Evolutionary conservation across 2,888 invertebrate genomes (phyloP).

Genomic region (Apoda limacodes): DNA sequence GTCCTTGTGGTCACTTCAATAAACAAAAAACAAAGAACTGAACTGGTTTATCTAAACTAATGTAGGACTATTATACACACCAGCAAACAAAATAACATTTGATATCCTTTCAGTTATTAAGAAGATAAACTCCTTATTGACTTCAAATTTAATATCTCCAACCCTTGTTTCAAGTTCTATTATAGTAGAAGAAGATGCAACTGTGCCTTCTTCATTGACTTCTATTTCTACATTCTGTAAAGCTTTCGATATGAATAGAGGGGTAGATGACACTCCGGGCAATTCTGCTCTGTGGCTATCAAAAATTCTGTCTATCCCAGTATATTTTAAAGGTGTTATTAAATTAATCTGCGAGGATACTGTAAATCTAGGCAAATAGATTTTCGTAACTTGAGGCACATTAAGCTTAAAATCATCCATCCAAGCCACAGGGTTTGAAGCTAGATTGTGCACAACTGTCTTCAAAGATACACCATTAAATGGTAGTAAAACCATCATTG

Average conservation of each 20-base stretch:
- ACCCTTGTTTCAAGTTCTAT: constrained; percentile 55
- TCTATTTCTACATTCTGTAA: constrained; percentile 79
- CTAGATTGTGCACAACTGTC: constrained; percentile 61
- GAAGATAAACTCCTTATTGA: constrained; percentile 76
- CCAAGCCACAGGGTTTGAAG: constrained; percentile 55
- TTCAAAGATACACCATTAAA: constrained; percentile 63
- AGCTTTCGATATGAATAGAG: constrained; percentile 69
- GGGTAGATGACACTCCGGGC: constrained; percentile 67
- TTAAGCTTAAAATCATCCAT: constrained; percentile 60
- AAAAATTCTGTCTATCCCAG: constrained; percentile 77
- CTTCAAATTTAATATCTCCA: constrained; percentile 66
- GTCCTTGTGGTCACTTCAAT: no score
- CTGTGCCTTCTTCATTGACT: constrained; percentile 80
- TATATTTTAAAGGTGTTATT: constrained; percentile 56
- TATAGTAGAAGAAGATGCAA: constrained; percentile 73
- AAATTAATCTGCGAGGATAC: constrained; percentile 52
- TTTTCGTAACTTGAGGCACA: constrained; percentile 61
- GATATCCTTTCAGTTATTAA: constrained; percentile 73
- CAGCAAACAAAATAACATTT: constrained; percentile 72
- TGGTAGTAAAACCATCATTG: constrained; percentile 76
- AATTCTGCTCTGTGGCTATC: constrained; percentile 66
- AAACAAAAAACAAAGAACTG: no score
- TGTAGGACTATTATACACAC: constrained; percentile 54
- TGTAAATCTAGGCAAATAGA: constrained; percentile 72
- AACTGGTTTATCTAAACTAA: constrained; percentile 27